phyloP scores from a whole-genome alignment of 2,797 vertebrate species.

The Trichosurus vulpecula region DNA sequence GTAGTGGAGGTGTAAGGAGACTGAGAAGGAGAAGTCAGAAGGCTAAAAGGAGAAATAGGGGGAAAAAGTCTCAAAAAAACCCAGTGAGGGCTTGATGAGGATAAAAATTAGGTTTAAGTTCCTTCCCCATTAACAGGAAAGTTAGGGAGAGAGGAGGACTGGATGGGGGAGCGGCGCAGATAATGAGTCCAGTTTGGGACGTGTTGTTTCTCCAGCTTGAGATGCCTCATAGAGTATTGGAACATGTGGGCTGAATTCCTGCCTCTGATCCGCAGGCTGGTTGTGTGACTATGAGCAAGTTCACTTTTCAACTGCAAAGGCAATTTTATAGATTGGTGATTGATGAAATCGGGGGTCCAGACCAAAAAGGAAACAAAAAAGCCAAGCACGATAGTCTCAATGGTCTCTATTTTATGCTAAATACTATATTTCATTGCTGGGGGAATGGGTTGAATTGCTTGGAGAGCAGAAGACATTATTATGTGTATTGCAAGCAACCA shows the following conservation, averaged over 20 bases:
- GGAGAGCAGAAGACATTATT: background rate
- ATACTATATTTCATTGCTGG: background rate
- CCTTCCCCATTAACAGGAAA: background rate
- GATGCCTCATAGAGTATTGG: background rate
- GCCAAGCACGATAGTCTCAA: background rate
- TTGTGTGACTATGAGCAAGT: background rate
- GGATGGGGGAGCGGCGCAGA: accelerated
- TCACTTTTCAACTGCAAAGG: background rate
- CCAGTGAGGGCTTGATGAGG: background rate
- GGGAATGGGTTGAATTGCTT: background rate
- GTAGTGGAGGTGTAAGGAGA: background rate
- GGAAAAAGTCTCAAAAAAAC: background rate
- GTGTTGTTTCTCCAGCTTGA: background rate
- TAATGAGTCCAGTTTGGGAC: background rate
- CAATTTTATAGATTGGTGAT: background rate
- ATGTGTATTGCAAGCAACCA: background rate
- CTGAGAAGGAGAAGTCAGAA: background rate
- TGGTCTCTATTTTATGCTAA: background rate
- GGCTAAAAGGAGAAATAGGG: background rate
- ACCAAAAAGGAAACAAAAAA: background rate
- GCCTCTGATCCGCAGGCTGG: background rate
- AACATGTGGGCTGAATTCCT: background rate
- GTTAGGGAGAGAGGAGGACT: background rate
- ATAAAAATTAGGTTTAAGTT: background rate
- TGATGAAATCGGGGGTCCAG: background rate